Evolutionary conservation across 2,113 vertebrate genomes (phyloP), one percentile per base, ranked within the genome.

Genomic region (Chlorodrepanis virens): DNA sequence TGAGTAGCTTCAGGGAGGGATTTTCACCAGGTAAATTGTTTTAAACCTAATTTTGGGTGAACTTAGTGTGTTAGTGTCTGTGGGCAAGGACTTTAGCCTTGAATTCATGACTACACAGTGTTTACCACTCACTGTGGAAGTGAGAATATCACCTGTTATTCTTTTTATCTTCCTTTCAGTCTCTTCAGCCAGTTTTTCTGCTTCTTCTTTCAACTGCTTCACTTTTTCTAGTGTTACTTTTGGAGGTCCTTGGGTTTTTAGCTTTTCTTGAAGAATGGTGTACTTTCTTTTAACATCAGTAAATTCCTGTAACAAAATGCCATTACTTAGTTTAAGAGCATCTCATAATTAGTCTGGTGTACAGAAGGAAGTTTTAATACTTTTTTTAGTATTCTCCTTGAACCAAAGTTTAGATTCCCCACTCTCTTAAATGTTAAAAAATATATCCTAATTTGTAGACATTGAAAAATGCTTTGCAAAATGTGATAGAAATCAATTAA

Each of bases 131-230:
- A 1, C 17, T 77, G 14, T 28, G 16, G 45, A 69, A 89, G 42
- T 69, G 24, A 91, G 42, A 83, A 89, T 65, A 60, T 40, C 94
- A 99, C 99, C 98, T 98, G 97, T 94, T 94, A 98, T 97, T 96
- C 97, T 97, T 89, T 74, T 96, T 25, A 98, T 97, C 96, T 98
- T 99, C 68, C 98, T 97, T 86, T 98, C 97, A 53, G 98, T 93
- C 47, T 98, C 96, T 85, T 87, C 96, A 82, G 97, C 97, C 79
- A 99, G 22, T 45, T 97, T 97, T 95, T 98, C 94, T 24, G 97
- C 98, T 79, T 97, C 98, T 69, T 97, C 92, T 91, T 96, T 97
- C 44, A 99, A 94, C 47, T 88, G 95, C 83, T 97, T 98, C 61
- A 98, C 95, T 80, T 94, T 98, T 76, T 97, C 83, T 78, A 96